A percentile compares a stretch with the other conserved stretches of the same genome.
phyloP scores from a whole-genome alignment of 2,888 invertebrate species.

The Chrysolina americana region DNA sequence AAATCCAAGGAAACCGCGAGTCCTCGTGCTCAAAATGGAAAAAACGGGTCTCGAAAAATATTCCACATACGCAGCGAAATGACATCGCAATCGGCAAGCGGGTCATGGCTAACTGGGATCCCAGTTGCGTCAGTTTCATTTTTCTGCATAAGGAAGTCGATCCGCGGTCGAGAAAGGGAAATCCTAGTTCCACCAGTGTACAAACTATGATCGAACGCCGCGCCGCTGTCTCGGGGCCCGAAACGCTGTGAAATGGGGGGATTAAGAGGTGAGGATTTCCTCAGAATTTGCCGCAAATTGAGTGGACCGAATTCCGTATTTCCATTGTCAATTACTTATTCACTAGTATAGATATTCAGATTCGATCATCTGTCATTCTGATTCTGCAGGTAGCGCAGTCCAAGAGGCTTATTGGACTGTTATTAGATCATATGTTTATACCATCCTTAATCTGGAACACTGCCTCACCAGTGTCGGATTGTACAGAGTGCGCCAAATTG shows the following conservation, averaged over 20 bases:
- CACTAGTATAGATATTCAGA: no score
- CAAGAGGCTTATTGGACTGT: no score
- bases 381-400: no score
- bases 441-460: no score
- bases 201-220: background rate
- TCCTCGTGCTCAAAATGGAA: constrained; percentile 22
- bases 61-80: constrained; percentile 23
- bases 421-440: no score
- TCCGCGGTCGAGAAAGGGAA: constrained; percentile 62
- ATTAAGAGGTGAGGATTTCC: no score
- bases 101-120: constrained; percentile 61
- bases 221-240: background rate
- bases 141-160: constrained; percentile 57
- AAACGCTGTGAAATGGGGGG: background rate
- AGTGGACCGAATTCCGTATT: no score
- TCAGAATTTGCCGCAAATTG: no score
- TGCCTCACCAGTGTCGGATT: no score
- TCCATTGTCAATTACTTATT: no score
- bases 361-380: no score
- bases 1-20: background rate
- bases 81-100: constrained; percentile 47
- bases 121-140: constrained; percentile 53
- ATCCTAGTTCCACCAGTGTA: constrained; percentile 56
- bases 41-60: constrained; percentile 19
- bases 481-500: no score